Evolutionary conservation across 2,888 invertebrate genomes (phyloP), one percentile per base, ranked within the genome.

Genomic region (Trissolcus brochymenae): DNA sequence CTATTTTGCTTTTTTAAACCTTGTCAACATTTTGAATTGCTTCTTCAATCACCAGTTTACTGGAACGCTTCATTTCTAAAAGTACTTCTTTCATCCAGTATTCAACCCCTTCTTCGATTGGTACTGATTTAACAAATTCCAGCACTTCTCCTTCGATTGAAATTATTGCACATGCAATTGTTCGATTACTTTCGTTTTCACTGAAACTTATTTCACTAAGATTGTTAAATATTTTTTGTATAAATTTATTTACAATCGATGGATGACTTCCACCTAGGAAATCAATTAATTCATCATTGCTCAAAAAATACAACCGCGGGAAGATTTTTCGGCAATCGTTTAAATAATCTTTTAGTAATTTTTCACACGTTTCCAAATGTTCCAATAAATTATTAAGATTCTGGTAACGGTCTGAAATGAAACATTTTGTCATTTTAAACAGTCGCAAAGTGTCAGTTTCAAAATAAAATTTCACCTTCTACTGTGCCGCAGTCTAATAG

Each of bases 191-290:
- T 76, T 91, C 91, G 82, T 95, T 94, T 49, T 92, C 91, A 29
- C 91, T 91, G 81, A 97, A 91, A 29, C 92, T 91, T 77, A 98
- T 90, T 16, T 94, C 92, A 81, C 94, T 93, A 43, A 98, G 93
- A 85, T 97, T 97, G 89, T 97, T 97, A 88, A 96, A 98, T 96
- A 98, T 97, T 94, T 98, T 98, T 64, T 96, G 95, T 92, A 98
- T 95, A 86, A 97, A 96, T 84, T 97, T 96, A 88, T 97, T 97
- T 9, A 97, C 95, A 83, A 94, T 94, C 64, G 91, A 91, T 13
- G 95, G 94, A 79, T 95, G 94, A 80, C 94, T 95, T 86, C 95
- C 96, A 13, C 97, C 97, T 57, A 98, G 91, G 82, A 98, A 95
- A 1, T 96, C 95, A 6, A 98, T 91, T 80, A 98, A 89, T 88